phyloP scores from a whole-genome alignment of 2,797 vertebrate genomes.

The Chelon labrosus region DNA sequence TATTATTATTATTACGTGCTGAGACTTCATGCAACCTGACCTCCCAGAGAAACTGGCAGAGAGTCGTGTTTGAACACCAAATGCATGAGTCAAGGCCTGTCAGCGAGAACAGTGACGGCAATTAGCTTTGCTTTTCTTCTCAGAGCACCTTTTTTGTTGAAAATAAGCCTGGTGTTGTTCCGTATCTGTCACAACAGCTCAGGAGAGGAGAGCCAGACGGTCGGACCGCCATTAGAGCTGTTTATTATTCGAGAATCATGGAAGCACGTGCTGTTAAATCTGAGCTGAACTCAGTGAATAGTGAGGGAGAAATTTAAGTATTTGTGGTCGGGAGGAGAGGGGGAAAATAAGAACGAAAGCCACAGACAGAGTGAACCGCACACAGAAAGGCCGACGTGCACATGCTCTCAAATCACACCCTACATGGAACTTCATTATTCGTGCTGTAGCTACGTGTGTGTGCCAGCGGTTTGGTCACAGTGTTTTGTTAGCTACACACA shows the following conservation, averaged over 20 bases:
- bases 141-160: constrained; percentile 42
- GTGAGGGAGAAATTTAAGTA: neutral
- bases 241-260: constrained; percentile 47
- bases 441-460: constrained; percentile 42
- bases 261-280: neutral
- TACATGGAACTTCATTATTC: constrained; percentile 21
- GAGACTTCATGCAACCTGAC: constrained; percentile 47
- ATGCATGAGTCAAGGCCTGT: constrained; percentile 40
- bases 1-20: constrained; percentile 10
- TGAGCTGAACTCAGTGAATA: neutral
- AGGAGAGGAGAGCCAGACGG: constrained; percentile 30
- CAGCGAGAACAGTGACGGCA: constrained; percentile 34
- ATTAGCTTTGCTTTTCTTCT: constrained; percentile 57
- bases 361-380: constrained; percentile 23
- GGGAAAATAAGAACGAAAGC: constrained; percentile 7
- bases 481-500: constrained; percentile 10
- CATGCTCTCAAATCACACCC: constrained; percentile 19
- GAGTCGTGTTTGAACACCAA: constrained; percentile 26
- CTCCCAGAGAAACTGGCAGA: constrained; percentile 40
- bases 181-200: constrained; percentile 51
- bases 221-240: constrained; percentile 6
- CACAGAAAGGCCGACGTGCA: constrained; percentile 10
- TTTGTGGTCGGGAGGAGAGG: constrained; percentile 22
- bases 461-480: constrained; percentile 38
- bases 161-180: constrained; percentile 46